phyloP scores from a whole-genome alignment of 2,797 vertebrate species.

The Karalla daura region DNA sequence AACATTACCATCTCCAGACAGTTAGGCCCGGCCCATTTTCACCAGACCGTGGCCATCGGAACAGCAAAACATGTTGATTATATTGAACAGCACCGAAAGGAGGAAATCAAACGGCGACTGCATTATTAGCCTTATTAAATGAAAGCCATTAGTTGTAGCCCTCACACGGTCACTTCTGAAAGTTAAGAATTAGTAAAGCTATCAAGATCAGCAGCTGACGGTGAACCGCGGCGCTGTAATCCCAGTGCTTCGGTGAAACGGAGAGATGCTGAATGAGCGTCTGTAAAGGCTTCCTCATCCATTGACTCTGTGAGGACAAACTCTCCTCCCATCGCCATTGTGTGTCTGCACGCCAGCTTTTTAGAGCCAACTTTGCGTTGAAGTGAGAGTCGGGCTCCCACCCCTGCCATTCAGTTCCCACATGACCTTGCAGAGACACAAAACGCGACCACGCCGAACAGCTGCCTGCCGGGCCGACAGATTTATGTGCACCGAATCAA shows the following conservation, averaged over 20 bases:
- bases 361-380: slow-evolving; percentile 63
- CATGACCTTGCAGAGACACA: slow-evolving; percentile 67
- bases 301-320: slow-evolving; percentile 58
- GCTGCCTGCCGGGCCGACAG: slow-evolving; percentile 60
- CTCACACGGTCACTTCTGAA: background rate
- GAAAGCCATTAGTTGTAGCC: slow-evolving; percentile 23
- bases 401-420: slow-evolving; percentile 74
- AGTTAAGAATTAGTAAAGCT: slow-evolving; percentile 9
- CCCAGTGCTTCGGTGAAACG: slow-evolving; percentile 41
- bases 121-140: slow-evolving; percentile 28
- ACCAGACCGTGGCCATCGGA: slow-evolving; percentile 58
- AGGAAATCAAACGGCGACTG: slow-evolving; percentile 39
- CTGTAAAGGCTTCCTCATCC: slow-evolving; percentile 55
- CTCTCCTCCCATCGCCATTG: slow-evolving; percentile 71
- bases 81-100: slow-evolving; percentile 39
- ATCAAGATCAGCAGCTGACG: slow-evolving; percentile 3
- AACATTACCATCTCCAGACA: slow-evolving; percentile 77
- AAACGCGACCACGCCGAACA: slow-evolving; percentile 58
- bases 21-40: slow-evolving; percentile 66
- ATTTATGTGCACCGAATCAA: slow-evolving; percentile 74
- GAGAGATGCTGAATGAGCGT: slow-evolving; percentile 54
- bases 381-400: slow-evolving; percentile 58
- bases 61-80: slow-evolving; percentile 75
- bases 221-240: slow-evolving; percentile 39
- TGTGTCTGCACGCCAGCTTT: slow-evolving; percentile 56